Conservation (phyloP, 64 coral and sea anemone genomes). For the Actinia equina region DNA sequence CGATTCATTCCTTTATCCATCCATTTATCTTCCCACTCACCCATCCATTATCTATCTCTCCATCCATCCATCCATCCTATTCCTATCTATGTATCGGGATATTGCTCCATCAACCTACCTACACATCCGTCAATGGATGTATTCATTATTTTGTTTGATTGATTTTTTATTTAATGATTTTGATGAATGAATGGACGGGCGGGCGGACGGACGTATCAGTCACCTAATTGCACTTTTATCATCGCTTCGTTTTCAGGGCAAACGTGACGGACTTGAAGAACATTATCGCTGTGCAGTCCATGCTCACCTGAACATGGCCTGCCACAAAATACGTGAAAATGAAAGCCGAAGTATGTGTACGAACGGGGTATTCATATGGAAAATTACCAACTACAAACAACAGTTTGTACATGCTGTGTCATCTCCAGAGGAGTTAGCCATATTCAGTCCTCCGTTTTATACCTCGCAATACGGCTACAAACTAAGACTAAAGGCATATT, state of each 20-base stretch:
- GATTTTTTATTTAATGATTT: too few relatives aligned
- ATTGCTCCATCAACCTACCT: too few relatives aligned
- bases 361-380: slow-evolving; percentile 92
- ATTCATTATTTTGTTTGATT: too few relatives aligned
- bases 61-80: too few relatives aligned
- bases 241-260: slow-evolving; percentile 44
- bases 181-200: too few relatives aligned
- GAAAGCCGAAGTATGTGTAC: slow-evolving; percentile 86
- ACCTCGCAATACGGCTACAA: slow-evolving; percentile 97
- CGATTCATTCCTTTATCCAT: too few relatives aligned
- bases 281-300: slow-evolving; percentile 77
- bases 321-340: slow-evolving; percentile 90
- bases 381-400: slow-evolving; percentile 83
- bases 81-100: too few relatives aligned
- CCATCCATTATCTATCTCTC: too few relatives aligned
- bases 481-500: slow-evolving; percentile 86
- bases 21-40: too few relatives aligned
- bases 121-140: too few relatives aligned
- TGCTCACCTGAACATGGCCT: slow-evolving; percentile 80
- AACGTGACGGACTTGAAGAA: slow-evolving; percentile 71
- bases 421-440: slow-evolving; percentile 83
- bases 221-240: not conserved
- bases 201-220: not conserved
- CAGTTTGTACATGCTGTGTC: slow-evolving; percentile 67
- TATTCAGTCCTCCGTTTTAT: slow-evolving; percentile 96